Evolutionary conservation across 2,797 vertebrate species (phyloP).

Genomic region (Pelochelys cantorii): DNA sequence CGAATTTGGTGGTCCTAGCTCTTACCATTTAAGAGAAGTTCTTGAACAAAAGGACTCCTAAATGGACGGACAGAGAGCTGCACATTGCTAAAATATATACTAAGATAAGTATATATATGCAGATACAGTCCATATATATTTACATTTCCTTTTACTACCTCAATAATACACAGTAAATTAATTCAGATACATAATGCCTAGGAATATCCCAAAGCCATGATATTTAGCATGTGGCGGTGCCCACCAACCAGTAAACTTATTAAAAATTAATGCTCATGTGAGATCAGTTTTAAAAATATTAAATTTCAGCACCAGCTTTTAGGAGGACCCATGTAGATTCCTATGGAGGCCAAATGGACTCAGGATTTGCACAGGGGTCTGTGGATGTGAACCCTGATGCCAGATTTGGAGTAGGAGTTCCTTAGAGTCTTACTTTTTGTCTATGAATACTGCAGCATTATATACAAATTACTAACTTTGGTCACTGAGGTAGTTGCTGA

Average conservation of each 20-base stretch:
- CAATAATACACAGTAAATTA: constrained; percentile 50
- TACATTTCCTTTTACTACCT: background rate
- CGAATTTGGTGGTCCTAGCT: too few relatives aligned
- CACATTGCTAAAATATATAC: too few relatives aligned
- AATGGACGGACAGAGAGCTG: too few relatives aligned
- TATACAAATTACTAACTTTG: background rate
- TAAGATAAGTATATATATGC: background rate
- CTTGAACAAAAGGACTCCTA: too few relatives aligned
- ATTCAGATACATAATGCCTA: constrained; percentile 10
- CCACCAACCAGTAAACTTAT: constrained; percentile 47
- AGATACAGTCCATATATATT: too few relatives aligned
- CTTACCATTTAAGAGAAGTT: too few relatives aligned
- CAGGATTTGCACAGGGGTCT: fast-evolving
- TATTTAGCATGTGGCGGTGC: constrained; percentile 42
- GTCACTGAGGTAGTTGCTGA: background rate
- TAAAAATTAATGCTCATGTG: constrained; percentile 18
- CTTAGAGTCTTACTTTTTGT: background rate
- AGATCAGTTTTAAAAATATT: constrained; percentile 43
- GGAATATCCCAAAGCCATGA: constrained; percentile 7
- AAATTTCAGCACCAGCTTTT: background rate
- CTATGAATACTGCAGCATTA: background rate
- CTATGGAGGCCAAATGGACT: background rate
- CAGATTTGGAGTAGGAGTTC: fast-evolving
- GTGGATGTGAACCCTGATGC: background rate
- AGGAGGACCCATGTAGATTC: fast-evolving